These are phyloP conservation scores for Geophilus truncorum DNA, from an alignment of 2,888 invertebrate species.

Conservation along the genomic window DNA sequence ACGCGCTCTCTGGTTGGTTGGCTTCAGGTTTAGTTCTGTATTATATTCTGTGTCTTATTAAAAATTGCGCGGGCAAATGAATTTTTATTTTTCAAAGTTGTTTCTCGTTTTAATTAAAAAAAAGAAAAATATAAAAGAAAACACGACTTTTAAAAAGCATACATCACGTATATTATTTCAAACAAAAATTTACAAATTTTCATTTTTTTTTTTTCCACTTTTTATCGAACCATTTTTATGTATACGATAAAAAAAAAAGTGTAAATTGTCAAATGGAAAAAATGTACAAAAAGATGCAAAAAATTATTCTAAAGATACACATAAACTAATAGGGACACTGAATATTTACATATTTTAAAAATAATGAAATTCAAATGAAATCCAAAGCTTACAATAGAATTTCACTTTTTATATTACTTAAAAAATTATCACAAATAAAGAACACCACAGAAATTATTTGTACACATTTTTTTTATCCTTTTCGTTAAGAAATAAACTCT, in stretches of 20 bases:
- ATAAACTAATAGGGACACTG: neutral
- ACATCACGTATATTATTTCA: neutral
- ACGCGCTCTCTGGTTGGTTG: too few relatives aligned
- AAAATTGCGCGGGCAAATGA: neutral
- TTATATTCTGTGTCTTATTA: too few relatives aligned
- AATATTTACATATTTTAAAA: slow-evolving; percentile 8
- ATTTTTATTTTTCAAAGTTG: neutral
- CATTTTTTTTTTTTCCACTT: too few relatives aligned
- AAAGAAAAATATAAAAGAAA: neutral
- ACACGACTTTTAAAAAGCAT: neutral
- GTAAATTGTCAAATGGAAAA: neutral
- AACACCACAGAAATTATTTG: slow-evolving; percentile 7
- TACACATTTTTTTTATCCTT: neutral
- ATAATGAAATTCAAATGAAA: neutral
- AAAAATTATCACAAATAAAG: slow-evolving; percentile 14
- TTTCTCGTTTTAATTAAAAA: neutral
- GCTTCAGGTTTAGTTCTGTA: too few relatives aligned
- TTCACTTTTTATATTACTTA: neutral
- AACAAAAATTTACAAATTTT: neutral
- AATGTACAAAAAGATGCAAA: slow-evolving; percentile 5
- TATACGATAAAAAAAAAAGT: too few relatives aligned
- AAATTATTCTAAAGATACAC: neutral
- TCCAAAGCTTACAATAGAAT: neutral
- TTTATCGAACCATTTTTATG: too few relatives aligned
- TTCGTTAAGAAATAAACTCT: slow-evolving; percentile 3